phyloP scores from a whole-genome alignment of 2,113 vertebrate species.

The Caretta caretta region DNA sequence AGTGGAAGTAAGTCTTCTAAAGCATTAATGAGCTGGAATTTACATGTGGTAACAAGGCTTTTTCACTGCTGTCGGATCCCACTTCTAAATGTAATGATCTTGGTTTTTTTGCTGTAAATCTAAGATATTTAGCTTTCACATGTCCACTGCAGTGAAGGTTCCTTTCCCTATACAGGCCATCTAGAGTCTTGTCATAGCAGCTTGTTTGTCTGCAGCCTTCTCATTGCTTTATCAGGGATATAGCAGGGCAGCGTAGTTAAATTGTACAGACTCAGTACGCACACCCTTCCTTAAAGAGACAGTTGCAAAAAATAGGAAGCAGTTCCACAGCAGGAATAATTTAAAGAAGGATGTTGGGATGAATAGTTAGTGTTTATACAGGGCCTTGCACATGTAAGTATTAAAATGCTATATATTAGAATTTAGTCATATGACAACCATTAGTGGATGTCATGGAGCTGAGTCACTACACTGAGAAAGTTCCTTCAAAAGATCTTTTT shows the following conservation, averaged over 20 bases:
- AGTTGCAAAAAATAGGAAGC: not conserved
- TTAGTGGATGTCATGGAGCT: not conserved
- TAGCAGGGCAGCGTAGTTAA: not conserved
- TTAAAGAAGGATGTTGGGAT: not conserved
- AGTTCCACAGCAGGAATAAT: not conserved
- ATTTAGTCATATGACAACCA: not conserved
- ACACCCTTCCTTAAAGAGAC: not conserved
- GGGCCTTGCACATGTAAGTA: not conserved
- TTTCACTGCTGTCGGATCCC: not conserved
- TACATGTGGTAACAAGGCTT: constrained; percentile 1
- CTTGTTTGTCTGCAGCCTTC: constrained; percentile 16
- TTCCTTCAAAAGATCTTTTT: not conserved
- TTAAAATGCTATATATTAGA: not conserved
- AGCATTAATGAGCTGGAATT: not conserved
- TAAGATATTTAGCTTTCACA: constrained; percentile 26
- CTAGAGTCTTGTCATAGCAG: not conserved
- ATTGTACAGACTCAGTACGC: not conserved
- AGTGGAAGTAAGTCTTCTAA: not conserved
- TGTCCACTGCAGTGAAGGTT: not conserved
- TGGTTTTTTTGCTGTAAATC: not conserved
- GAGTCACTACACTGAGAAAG: not conserved
- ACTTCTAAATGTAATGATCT: not conserved
- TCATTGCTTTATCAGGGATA: not conserved
- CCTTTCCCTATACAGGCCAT: not conserved
- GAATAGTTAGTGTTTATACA: not conserved